phyloP scores from a whole-genome alignment of 2,888 invertebrate genomes.

The Folsomia manolachei region DNA sequence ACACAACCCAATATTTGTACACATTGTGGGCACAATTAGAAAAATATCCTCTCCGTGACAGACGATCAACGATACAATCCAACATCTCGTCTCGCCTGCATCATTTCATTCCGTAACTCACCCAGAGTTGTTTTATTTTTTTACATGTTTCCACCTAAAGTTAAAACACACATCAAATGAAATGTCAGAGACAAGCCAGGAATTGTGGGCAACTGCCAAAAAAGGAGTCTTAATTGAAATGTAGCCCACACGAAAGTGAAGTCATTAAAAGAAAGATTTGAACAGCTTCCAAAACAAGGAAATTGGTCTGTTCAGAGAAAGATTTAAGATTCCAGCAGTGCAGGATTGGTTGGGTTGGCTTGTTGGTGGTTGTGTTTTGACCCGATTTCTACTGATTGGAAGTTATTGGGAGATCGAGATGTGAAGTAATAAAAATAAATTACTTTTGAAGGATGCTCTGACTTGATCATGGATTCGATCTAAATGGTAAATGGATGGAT shows the following conservation, averaged over 20 bases:
- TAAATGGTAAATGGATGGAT: constrained; percentile 11
- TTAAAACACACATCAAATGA: constrained; percentile 7
- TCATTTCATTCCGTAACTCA: neutral
- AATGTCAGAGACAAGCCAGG: constrained; percentile 3
- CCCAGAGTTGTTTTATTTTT: neutral
- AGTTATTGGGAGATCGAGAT: constrained; percentile 14
- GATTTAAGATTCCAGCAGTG: no score
- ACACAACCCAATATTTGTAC: neutral
- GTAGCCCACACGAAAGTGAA: constrained; percentile 20
- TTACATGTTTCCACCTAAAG: neutral
- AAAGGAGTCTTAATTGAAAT: constrained; percentile 22
- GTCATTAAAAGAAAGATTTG: constrained; percentile 16
- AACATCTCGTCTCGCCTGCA: neutral
- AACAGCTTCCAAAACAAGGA: constrained; percentile 5
- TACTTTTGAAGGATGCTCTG: constrained; percentile 5
- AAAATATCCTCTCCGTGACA: neutral
- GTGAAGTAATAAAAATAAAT: constrained; percentile 14
- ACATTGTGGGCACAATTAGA: neutral
- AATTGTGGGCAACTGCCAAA: constrained; percentile 9
- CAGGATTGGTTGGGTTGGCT: no score
- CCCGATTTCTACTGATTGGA: constrained; percentile 17
- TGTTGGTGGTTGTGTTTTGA: neutral
- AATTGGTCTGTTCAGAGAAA: neutral
- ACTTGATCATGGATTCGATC: constrained; percentile 12
- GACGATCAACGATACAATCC: neutral